A percentile compares a stretch with the other conserved stretches of the same genome.
These are phyloP conservation scores for Drosophila koepferae DNA, from an alignment of 2,888 invertebrate species.

Conservation along the genomic window DNA sequence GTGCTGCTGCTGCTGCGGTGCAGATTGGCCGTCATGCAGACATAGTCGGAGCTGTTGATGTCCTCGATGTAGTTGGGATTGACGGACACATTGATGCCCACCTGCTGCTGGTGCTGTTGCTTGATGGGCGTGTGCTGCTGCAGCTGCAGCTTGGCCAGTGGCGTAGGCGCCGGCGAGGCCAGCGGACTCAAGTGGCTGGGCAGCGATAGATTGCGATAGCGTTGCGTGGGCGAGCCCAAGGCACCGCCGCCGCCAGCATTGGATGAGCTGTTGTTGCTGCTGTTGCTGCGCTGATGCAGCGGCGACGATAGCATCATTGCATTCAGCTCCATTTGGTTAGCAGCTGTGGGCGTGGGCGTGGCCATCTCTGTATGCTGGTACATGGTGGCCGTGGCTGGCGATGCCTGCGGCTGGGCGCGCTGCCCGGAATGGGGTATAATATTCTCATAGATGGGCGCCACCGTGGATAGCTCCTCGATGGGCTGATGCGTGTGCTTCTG, in stretches of 20 bases:
- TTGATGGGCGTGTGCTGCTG: slow-evolving; percentile 82
- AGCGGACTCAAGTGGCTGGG: slow-evolving; percentile 79
- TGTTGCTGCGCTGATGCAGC: slow-evolving; percentile 83
- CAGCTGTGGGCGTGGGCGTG: slow-evolving; percentile 49
- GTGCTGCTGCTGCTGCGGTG: slow-evolving; percentile 55
- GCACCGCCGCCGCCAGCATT: background rate
- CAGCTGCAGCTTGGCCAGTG: slow-evolving; percentile 72
- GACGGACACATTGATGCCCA: slow-evolving; percentile 83
- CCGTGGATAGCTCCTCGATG: slow-evolving; percentile 75
- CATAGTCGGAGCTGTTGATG: slow-evolving; percentile 92
- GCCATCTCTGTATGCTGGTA: slow-evolving; percentile 83
- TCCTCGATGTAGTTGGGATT: slow-evolving; percentile 88
- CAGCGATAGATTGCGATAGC: slow-evolving; percentile 84
- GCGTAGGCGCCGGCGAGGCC: slow-evolving; percentile 52
- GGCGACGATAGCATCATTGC: slow-evolving; percentile 77
- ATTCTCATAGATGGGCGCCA: slow-evolving; percentile 88
- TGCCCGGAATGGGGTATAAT: slow-evolving; percentile 87
- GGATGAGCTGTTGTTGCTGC: slow-evolving; percentile 36
- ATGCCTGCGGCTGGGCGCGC: slow-evolving; percentile 85
- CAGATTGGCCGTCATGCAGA: slow-evolving; percentile 93
- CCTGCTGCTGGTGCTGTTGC: slow-evolving; percentile 45
- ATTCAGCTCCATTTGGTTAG: slow-evolving; percentile 60
- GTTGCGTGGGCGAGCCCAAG: slow-evolving; percentile 70
- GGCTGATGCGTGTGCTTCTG: slow-evolving; percentile 31
- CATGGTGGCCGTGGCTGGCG: slow-evolving; percentile 83